Evolutionary conservation across 1,140 invertebrate species (phyloP).

Genomic region (Heliothis virescens): DNA sequence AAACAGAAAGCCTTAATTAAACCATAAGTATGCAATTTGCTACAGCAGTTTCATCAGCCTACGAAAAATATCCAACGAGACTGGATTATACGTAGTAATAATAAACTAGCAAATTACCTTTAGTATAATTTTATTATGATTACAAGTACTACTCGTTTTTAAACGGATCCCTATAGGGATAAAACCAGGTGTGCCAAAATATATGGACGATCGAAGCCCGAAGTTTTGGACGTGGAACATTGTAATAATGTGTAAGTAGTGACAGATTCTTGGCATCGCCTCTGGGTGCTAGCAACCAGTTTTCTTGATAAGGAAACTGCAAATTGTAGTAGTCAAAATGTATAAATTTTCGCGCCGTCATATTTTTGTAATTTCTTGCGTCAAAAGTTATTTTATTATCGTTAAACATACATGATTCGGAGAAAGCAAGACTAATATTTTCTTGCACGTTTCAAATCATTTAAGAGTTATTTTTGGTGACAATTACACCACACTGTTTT

Average conservation of each 20-base stretch:
- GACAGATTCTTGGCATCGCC: constrained; percentile 21
- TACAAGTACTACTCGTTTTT: neutral
- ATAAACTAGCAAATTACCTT: neutral
- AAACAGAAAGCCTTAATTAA: neutral
- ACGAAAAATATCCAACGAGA: neutral
- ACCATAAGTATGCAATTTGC: constrained; percentile 18
- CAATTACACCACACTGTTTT: no score
- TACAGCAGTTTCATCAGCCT: constrained; percentile 2
- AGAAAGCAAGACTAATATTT: no score
- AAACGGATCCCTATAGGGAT: neutral
- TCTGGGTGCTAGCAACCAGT: constrained; percentile 7
- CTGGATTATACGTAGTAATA: constrained; percentile 13
- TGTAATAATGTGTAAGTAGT: constrained; percentile 17
- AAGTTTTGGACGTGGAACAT: neutral
- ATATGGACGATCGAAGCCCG: neutral
- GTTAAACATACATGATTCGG: no score
- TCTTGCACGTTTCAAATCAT: no score
- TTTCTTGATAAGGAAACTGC: neutral
- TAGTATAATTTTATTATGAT: constrained; percentile 14
- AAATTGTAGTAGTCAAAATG: constrained; percentile 5
- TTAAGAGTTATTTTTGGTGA: no score
- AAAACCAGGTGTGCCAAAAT: constrained; percentile 7
- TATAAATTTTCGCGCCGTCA: constrained; percentile 4
- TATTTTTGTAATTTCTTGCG: neutral
- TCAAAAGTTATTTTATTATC: neutral